Conservation (phyloP, 2,888 invertebrate species). For the Tuta absoluta region DNA sequence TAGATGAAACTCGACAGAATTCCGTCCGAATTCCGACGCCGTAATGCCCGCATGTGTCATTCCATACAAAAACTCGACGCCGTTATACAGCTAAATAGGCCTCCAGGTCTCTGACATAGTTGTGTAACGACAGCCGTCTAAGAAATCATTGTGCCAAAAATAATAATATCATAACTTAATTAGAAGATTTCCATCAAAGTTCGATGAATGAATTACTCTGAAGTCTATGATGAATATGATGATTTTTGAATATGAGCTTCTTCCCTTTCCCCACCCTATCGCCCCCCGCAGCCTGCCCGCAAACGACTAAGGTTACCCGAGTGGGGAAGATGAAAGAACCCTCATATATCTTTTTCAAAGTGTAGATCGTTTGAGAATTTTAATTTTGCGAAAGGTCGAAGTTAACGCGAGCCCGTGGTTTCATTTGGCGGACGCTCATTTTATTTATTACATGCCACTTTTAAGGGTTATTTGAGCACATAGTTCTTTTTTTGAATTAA, state of each 20-base stretch:
- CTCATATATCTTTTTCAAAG: slow-evolving; percentile 79
- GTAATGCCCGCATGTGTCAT: too few relatives aligned
- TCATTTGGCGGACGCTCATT: slow-evolving; percentile 31
- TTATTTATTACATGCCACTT: slow-evolving; percentile 24
- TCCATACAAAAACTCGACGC: too few relatives aligned
- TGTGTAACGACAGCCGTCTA: too few relatives aligned
- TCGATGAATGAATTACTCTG: too few relatives aligned
- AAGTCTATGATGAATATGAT: too few relatives aligned
- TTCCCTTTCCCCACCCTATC: slow-evolving; percentile 34
- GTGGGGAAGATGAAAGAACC: slow-evolving; percentile 78
- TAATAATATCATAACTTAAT: too few relatives aligned
- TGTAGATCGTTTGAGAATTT: slow-evolving; percentile 77
- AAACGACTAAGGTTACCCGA: slow-evolving; percentile 74
- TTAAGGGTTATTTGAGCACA: slow-evolving; percentile 22
- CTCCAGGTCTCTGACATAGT: too few relatives aligned
- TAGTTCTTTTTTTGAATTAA: slow-evolving; percentile 19
- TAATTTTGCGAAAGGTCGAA: slow-evolving; percentile 64
- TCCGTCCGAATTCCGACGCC: too few relatives aligned
- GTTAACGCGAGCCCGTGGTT: slow-evolving; percentile 32
- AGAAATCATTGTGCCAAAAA: too few relatives aligned
- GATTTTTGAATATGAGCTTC: neutral
- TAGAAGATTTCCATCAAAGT: too few relatives aligned
- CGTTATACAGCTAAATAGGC: too few relatives aligned
- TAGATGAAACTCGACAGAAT: too few relatives aligned
- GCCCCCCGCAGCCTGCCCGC: slow-evolving; percentile 52